phyloP scores from a whole-genome alignment of 64 coral and sea anemone genomes.

The Montipora sp. region DNA sequence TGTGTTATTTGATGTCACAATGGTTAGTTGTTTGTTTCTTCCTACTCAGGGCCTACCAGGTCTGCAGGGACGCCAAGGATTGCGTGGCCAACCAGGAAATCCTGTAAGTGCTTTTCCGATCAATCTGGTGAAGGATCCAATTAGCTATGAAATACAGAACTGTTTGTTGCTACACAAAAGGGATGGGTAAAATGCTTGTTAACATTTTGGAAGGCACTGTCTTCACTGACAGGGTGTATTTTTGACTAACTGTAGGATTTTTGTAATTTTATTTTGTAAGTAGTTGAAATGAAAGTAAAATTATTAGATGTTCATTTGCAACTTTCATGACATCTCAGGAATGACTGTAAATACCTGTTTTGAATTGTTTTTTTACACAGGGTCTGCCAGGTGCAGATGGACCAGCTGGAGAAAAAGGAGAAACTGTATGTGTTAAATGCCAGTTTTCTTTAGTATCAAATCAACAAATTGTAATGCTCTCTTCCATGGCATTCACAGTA shows the following conservation, averaged over 20 bases:
- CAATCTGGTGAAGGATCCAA: neutral
- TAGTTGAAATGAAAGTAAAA: too few relatives aligned
- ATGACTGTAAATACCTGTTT: neutral
- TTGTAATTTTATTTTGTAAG: too few relatives aligned
- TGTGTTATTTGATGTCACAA: neutral
- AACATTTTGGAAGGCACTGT: too few relatives aligned
- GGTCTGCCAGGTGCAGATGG: slow-evolving; percentile 18
- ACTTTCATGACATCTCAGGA: neutral
- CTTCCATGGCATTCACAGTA: too few relatives aligned
- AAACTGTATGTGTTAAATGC: neutral
- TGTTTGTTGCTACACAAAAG: neutral
- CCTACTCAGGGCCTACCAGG: slow-evolving; percentile 44
- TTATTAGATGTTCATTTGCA: neutral
- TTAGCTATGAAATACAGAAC: neutral
- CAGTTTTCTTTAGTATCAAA: too few relatives aligned
- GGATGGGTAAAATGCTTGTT: too few relatives aligned
- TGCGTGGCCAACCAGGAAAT: slow-evolving; percentile 59
- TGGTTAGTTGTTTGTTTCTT: too few relatives aligned
- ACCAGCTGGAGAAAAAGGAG: slow-evolving; percentile 21
- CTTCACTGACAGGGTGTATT: too few relatives aligned
- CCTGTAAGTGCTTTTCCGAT: slow-evolving; percentile 27
- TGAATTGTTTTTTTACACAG: neutral
- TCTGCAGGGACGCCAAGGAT: slow-evolving; percentile 64
- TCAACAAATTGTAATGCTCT: too few relatives aligned
- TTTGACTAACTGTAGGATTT: too few relatives aligned